Base-by-base conservation (phyloP, 2,888 invertebrate genomes). In the Salpingus planirostris region DNA sequence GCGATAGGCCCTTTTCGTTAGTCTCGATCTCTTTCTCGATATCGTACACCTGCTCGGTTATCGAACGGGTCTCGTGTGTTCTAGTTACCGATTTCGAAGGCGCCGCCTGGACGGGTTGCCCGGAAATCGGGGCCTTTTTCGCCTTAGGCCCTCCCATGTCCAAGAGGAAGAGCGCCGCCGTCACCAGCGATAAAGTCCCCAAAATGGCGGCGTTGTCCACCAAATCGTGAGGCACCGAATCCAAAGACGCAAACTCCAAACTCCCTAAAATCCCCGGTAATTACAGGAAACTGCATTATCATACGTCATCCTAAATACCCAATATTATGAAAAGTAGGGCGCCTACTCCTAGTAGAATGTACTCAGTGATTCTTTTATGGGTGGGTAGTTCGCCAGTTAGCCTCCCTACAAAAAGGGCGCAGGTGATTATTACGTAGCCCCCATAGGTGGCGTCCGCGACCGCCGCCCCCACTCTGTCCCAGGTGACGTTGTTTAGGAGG, bases 131-230 rank as follows among this genome's bases (percentile, higher is more conserved):
- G 6, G 1, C 68, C n/a, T 67, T 60, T 29, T 64, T 57, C 1
- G 64, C 68, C 49, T 69, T 71, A 1, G 76, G 76, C 0, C 73
- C 75, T 55, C 73, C 73, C 33, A 82, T 66, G 57, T 83, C 83
- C 15, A 78, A 57, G 14, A 82, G 69, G 62, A 83, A 83, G 1
- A 81, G 62, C 1, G 76, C 71, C 0, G 78, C 82, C 2, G 78
- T 80, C 2, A 77, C 47, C 12, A 83, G 64, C 2, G 81, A 76
- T 8, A 83, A 61, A 2, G 73, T 68, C 2, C 83, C 83, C 11
- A 83, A 68, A 8, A 82, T 73, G 1, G 80, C 76, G 0, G 81
- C 81, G 59, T 83, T 83, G 49, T 79, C 80, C 13, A 80, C 63
- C 46, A 84, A 62, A 34, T 75, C 71, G 7, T 67, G 65, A 1